These are phyloP conservation scores for Zaprionus tsacasi DNA, from an alignment of 1,140 invertebrate genomes.

Conservation along the genomic window DNA sequence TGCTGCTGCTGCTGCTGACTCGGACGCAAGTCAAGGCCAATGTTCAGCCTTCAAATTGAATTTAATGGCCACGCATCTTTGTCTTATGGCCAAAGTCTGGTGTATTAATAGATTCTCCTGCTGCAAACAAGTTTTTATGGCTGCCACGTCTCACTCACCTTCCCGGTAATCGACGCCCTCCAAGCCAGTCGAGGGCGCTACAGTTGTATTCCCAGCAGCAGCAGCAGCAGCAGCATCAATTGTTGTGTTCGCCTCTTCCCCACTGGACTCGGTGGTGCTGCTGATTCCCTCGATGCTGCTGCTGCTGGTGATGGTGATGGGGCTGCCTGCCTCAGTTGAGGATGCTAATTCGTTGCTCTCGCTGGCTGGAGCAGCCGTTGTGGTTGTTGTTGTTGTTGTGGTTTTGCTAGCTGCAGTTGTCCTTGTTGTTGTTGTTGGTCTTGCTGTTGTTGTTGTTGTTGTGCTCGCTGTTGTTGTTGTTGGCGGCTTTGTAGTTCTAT, in stretches of 20 bases:
- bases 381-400: conserved; percentile 34
- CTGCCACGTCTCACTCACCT: conserved; percentile 63
- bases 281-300: conserved; percentile 19
- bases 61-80: conserved; percentile 81
- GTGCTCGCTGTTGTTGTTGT: conserved; percentile 44
- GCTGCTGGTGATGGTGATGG: conserved; percentile 31
- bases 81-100: conserved; percentile 78
- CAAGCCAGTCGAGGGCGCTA: conserved; percentile 65
- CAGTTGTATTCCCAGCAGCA: conserved; percentile 60
- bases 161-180: conserved; percentile 83
- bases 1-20: conserved; percentile 2
- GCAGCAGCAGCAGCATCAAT: conserved; percentile 54
- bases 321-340: conserved; percentile 55
- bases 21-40: conserved; percentile 65
- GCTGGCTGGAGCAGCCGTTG: conserved; percentile 71
- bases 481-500: conserved; percentile 66
- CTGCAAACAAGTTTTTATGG: conserved; percentile 65
- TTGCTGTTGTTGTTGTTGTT: conserved; percentile 31
- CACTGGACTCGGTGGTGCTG: conserved; percentile 60
- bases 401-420: conserved; percentile 55
- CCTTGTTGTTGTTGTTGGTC: conserved; percentile 20
- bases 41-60: conserved; percentile 82
- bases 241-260: conserved; percentile 55
- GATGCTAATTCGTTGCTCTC: conserved; percentile 62
- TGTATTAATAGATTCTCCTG: conserved; percentile 72